A percentile compares a stretch with the other conserved stretches of the same genome.
phyloP scores from a whole-genome alignment of 2,113 vertebrate species.

The Pycnonotus jocosus region DNA sequence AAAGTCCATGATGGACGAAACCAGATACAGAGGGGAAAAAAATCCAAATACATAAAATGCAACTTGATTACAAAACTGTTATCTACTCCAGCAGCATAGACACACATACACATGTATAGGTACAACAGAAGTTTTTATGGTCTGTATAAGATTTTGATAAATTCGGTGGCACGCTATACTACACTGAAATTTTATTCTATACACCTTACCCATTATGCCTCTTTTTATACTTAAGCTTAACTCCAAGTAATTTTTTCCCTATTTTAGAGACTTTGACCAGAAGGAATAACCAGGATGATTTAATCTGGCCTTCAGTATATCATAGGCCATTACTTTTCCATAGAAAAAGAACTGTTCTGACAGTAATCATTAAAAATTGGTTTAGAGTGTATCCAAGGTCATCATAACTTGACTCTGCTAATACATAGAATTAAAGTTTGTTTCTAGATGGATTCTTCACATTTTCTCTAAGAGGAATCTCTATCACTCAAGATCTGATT shows the following conservation, averaged over 20 bases:
- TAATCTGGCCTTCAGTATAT: neutral
- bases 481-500: neutral
- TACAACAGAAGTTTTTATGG: neutral
- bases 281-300: neutral
- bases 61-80: neutral
- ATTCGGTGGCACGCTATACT: neutral
- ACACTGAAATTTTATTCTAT: neutral
- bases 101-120: neutral
- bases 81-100: neutral
- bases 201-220: neutral
- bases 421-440: neutral
- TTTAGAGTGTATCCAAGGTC: neutral
- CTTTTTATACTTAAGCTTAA: neutral
- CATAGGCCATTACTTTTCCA: neutral
- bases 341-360: neutral
- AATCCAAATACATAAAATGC: neutral
- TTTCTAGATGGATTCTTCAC: neutral
- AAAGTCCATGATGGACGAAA: neutral
- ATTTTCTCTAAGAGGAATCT: neutral
- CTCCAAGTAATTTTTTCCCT: neutral
- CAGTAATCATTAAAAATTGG: neutral
- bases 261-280: neutral
- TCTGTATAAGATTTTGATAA: neutral
- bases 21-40: accelerated
- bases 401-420: neutral